These are phyloP conservation scores for Carassius carassius DNA, from an alignment of 2,113 vertebrate species.

Conservation along the genomic window DNA sequence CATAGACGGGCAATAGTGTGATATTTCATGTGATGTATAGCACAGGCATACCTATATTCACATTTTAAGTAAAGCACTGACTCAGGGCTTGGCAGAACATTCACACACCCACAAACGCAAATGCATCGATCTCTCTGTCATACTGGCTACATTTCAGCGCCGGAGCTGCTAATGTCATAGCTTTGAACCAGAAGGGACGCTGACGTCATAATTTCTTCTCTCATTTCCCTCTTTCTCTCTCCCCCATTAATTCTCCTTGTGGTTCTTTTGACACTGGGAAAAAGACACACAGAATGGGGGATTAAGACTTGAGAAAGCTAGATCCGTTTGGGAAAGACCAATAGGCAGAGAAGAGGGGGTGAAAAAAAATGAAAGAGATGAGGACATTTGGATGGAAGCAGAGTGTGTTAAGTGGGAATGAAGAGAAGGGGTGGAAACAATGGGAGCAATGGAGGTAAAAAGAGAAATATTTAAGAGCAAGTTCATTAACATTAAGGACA, in stretches of 20 bases:
- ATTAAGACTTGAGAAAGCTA: constrained; percentile 40
- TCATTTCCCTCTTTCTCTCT: constrained; percentile 14
- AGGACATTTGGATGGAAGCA: not conserved
- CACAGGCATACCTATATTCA: not conserved
- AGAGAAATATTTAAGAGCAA: constrained; percentile 16
- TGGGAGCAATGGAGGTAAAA: not conserved
- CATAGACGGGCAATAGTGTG: not conserved
- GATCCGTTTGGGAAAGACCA: constrained; percentile 14
- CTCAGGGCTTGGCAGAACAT: constrained; percentile 25
- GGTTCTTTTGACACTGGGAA: constrained; percentile 38
- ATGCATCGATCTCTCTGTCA: constrained; percentile 26
- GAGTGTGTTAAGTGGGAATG: not conserved
- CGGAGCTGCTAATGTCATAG: constrained; percentile 37
- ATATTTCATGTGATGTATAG: constrained; percentile 12
- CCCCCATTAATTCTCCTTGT: constrained; percentile 20
- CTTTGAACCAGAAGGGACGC: constrained; percentile 45
- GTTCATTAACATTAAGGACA: constrained; percentile 37
- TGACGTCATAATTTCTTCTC: constrained; percentile 41
- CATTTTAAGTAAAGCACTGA: constrained; percentile 37
- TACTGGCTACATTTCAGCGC: constrained; percentile 41
- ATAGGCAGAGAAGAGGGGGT: not conserved
- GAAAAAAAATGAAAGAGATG: not conserved
- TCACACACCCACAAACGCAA: constrained; percentile 17
- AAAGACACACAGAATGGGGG: constrained; percentile 24
- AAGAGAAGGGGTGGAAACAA: not conserved